Base-by-base conservation (phyloP, 2,797 vertebrate species). In the Taenioides sp. region DNA sequence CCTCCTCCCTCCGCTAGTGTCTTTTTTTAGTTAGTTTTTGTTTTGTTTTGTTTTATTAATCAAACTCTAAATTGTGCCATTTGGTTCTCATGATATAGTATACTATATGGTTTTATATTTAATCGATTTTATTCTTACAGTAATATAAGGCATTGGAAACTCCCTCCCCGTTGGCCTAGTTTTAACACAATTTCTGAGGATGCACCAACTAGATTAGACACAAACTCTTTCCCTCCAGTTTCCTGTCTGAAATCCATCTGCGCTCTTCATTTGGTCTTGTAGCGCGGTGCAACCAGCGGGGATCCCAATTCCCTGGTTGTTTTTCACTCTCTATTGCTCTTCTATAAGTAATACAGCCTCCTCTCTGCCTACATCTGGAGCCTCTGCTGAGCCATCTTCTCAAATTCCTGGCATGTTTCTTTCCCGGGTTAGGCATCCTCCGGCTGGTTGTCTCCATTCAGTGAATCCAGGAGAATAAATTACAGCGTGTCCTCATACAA, bases 401-500 rank as follows among this genome's bases (percentile, higher is more conserved):
- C 64, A 88, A 79, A 90, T 91, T 88, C 82, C 72, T 84, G 79
- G 80, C 85, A 76, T 86, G 84, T 81, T 84, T 89, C 74, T 83
- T 71, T 74, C 67, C 66, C 59, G 83, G 71, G 80, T 79, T 68
- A 70, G 72, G 80, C 79, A 73, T 87, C 82, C 75, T 86, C 77
- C 37, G 67, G 68, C 74, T 75, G 80, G 55, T 82, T 82, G 83
- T 82, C 82, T 89, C 77, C 77, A 75, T 23, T 81, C 75, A 78
- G 17, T 31, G 67, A 34, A 87, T 87, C 73, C 65, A 81, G 82
- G 86, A 79, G 86, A 80, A 88, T 88, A 88, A 91, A 87, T 86
- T 81, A 87, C 75, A 18, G 37, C 3, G 71, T 89, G 88, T 91
- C 90, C 90, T 90, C 80, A 85, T 66, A 83, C 77, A 89, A 87